Conservation (phyloP, 2,888 invertebrate species). For the Terebella lapidaria region DNA sequence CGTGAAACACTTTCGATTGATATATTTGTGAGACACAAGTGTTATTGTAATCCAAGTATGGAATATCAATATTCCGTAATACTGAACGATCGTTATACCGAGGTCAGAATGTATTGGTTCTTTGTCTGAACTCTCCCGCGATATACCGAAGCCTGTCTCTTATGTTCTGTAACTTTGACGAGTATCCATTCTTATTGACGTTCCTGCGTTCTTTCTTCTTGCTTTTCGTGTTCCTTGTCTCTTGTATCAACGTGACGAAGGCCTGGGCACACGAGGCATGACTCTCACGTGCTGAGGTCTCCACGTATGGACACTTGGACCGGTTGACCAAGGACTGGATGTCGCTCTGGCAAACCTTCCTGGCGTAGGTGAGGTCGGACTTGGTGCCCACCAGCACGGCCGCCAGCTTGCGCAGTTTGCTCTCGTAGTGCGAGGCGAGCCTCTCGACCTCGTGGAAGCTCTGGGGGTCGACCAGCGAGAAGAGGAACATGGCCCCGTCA, state of each 20-base stretch:
- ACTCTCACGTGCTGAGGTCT: background rate
- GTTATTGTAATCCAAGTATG: too few species aligned
- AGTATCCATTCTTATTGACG: background rate
- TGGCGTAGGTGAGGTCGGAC: background rate
- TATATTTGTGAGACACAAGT: too few species aligned
- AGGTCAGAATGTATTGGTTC: background rate
- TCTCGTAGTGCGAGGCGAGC: background rate
- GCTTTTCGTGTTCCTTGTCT: background rate
- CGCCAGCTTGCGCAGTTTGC: background rate
- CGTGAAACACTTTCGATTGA: too few species aligned
- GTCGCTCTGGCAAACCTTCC: background rate
- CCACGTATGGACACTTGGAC: background rate
- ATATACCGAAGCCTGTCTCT: background rate
- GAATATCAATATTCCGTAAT: too few species aligned
- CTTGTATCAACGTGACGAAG: background rate
- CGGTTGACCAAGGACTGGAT: background rate
- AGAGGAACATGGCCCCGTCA: background rate
- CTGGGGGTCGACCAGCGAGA: background rate
- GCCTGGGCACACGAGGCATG: background rate
- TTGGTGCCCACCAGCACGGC: background rate
- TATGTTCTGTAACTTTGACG: background rate
- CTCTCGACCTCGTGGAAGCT: background rate
- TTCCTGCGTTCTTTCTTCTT: background rate
- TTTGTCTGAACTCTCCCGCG: background rate
- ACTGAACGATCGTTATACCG: too few species aligned